These are phyloP conservation scores for Porites lobata DNA, from an alignment of 92 coral and sea anemone genomes.

Conservation along the genomic window DNA sequence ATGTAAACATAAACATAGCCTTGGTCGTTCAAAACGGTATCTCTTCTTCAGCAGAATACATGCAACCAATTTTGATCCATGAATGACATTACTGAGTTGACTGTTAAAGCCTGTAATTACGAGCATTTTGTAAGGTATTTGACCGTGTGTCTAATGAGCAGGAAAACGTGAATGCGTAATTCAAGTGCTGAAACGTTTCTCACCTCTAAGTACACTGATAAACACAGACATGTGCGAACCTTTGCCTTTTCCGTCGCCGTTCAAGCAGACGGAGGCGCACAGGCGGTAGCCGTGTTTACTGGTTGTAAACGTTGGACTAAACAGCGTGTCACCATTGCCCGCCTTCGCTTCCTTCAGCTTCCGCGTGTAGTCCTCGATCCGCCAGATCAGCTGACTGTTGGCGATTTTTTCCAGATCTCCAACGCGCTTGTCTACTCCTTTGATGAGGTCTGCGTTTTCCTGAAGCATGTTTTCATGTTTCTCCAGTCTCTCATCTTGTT, in stretches of 20 bases:
- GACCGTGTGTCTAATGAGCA: too few relatives aligned
- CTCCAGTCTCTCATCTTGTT: conserved; percentile 61
- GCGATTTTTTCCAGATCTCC: conserved; percentile 93
- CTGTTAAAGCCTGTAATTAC: too few relatives aligned
- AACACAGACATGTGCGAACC: conserved; percentile 97
- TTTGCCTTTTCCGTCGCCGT: conserved; percentile 99
- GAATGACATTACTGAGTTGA: too few relatives aligned
- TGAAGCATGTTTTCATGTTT: conserved; percentile 58
- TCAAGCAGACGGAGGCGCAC: conserved; percentile 97
- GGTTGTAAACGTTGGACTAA: conserved; percentile 96
- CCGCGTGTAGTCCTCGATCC: conserved; percentile 87
- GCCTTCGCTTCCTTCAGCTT: conserved; percentile 94
- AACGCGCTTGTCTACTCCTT: conserved; percentile 74
- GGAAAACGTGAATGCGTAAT: too few relatives aligned
- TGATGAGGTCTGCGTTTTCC: conserved; percentile 74
- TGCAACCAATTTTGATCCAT: too few relatives aligned
- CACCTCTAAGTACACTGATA: conserved; percentile 96
- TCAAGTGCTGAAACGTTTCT: background rate
- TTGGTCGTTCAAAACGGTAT: too few relatives aligned
- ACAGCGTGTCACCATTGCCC: conserved; percentile 89
- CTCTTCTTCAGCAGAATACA: too few relatives aligned
- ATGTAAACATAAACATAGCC: too few relatives aligned
- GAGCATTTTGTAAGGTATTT: too few relatives aligned
- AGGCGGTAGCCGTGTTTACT: conserved; percentile 98
- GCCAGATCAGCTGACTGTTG: conserved; percentile 94